Conservation (phyloP, 2,888 invertebrate genomes). For the Muschampia plurimacula region DNA sequence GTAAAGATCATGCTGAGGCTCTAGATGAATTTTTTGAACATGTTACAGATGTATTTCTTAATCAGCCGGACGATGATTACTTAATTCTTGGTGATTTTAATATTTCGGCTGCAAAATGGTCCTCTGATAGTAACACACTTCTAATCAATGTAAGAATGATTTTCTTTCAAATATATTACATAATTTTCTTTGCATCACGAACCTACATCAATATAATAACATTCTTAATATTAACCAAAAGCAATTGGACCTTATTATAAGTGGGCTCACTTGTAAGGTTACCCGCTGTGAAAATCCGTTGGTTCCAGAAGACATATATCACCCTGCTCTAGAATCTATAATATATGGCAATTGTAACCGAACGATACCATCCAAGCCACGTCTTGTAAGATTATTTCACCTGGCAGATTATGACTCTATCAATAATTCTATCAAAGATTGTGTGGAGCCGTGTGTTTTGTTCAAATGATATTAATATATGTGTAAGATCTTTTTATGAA, state of each 20-base stretch:
- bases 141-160: background rate
- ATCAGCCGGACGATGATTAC: background rate
- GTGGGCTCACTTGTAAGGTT: background rate
- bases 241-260: conserved; percentile 9
- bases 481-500: background rate
- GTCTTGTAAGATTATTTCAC: background rate
- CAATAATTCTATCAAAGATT: background rate
- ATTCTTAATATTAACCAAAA: conserved; percentile 1
- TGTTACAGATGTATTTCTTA: background rate
- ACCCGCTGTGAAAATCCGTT: background rate
- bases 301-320: conserved; percentile 8
- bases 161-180: background rate
- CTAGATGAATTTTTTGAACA: background rate
- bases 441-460: background rate
- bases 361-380: background rate
- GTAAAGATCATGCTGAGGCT: background rate
- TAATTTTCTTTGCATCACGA: background rate
- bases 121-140: background rate
- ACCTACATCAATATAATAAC: background rate
- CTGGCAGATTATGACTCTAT: background rate
- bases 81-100: conserved; percentile 10
- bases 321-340: conserved; percentile 4
- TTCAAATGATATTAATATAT: background rate
- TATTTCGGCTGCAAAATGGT: conserved; percentile 4
- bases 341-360: background rate